phyloP scores from a whole-genome alignment of 2,113 vertebrate species.

The Euleptes europaea region DNA sequence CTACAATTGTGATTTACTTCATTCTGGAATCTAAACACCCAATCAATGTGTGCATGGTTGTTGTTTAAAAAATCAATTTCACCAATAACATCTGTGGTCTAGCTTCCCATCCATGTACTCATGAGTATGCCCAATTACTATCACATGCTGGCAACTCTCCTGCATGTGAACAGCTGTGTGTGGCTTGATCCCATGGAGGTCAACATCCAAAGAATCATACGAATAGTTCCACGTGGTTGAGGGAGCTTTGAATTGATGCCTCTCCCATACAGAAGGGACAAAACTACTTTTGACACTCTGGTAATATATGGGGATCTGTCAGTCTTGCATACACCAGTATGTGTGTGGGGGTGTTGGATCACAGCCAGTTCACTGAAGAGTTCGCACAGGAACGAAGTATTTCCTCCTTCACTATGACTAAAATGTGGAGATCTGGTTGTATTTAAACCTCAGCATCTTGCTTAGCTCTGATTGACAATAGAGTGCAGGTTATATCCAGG shows the following conservation, averaged over 20 bases:
- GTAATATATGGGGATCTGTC: too few relatives aligned
- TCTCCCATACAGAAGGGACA: background rate
- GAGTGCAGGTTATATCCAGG: slow-evolving; percentile 45
- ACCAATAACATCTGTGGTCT: background rate
- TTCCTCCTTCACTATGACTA: slow-evolving; percentile 25
- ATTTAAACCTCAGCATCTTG: background rate
- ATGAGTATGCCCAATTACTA: background rate
- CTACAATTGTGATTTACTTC: background rate
- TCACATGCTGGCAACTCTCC: background rate
- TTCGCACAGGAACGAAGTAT: background rate
- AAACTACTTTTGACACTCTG: background rate
- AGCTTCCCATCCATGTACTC: too few relatives aligned
- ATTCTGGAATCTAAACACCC: background rate
- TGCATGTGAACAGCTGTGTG: background rate
- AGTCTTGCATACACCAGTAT: too few relatives aligned
- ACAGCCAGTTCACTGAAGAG: background rate
- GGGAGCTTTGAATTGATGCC: background rate
- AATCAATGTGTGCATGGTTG: background rate
- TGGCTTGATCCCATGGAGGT: background rate
- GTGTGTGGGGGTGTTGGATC: background rate
- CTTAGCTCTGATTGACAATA: background rate
- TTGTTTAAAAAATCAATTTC: background rate
- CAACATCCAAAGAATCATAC: background rate
- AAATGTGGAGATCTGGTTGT: slow-evolving; percentile 21
- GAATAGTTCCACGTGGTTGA: background rate